Conservation (phyloP, 2,888 invertebrate genomes). For the Fragum fragum region DNA sequence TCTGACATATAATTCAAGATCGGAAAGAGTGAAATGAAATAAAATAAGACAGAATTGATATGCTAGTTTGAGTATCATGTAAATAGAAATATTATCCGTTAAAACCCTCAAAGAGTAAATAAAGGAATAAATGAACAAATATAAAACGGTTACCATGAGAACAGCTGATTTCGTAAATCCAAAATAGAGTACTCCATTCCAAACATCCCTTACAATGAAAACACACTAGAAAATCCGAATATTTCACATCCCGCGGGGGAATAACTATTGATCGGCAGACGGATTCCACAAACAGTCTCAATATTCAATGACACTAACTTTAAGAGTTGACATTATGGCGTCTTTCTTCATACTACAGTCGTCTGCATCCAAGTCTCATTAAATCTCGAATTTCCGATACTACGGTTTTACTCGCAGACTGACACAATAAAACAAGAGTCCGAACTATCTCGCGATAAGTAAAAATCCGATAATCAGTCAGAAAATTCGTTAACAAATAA, state of each 20-base stretch:
- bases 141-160: neutral
- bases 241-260: slow-evolving; percentile 16
- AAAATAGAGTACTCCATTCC: neutral
- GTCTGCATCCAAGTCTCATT: slow-evolving; percentile 22
- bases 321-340: slow-evolving; percentile 22
- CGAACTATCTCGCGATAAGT: neutral
- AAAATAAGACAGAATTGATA: too few species aligned
- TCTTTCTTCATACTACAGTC: slow-evolving; percentile 6
- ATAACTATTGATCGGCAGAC: neutral
- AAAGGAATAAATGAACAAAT: too few species aligned
- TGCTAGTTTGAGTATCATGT: too few species aligned
- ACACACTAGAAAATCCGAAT: slow-evolving; percentile 21
- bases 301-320: slow-evolving; percentile 15
- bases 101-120: too few species aligned
- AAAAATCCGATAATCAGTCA: slow-evolving; percentile 1
- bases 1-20: too few species aligned
- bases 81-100: too few species aligned
- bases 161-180: neutral
- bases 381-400: slow-evolving; percentile 23
- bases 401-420: slow-evolving; percentile 6
- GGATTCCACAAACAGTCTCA: slow-evolving; percentile 15
- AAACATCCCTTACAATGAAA: slow-evolving; percentile 21
- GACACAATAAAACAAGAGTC: neutral
- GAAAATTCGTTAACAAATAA: neutral
- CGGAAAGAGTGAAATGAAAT: too few species aligned